Base-by-base conservation (phyloP, 2,888 invertebrate genomes). In the Melanargia galathea region DNA sequence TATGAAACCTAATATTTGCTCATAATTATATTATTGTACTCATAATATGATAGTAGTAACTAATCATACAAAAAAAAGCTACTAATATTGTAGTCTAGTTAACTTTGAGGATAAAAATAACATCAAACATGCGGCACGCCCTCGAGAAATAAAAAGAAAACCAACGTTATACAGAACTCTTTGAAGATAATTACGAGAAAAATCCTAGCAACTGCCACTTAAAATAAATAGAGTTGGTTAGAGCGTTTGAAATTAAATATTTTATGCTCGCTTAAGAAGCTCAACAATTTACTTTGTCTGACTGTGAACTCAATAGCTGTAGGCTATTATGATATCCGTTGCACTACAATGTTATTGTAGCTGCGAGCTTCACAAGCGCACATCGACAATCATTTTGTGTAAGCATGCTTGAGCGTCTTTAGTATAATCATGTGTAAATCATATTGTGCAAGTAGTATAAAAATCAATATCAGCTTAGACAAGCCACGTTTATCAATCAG, bases 121-220 rank as follows among this genome's bases (percentile, higher is more conserved):
- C 22, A 48, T 11, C 24, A 24, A 48, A 48, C 13, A n/a, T n/a
- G n/a, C n/a, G n/a, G n/a, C n/a, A 24, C 46, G 46, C 13, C 26
- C 63, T 66, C 69, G 69, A 69, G 63, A 66, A 67, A 63, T 55
- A 62, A 49, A 69, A 67, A 65, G 68, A 66, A 68, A 68, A 59
- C 60, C 58, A 35, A 63, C 61, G 66, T 62, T 65, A 66, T 63
- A 68, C 60, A 67, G 55, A 38, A 45, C 58, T 46, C 62, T 63
- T 62, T 62, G 60, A 66, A 55, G 62, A 62, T 64, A 63, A 66
- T 64, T 63, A 64, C 54, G 64, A 60, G 62, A 60, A 60, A 54
- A 68, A 64, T 58, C 51, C 57, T 55, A 68, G 64, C 55, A 62
- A 60, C 26, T 30, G 30, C 16, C 13, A 24, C 22, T n/a, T 48